These are phyloP conservation scores for Spondyliosoma cantharus DNA, from an alignment of 2,797 vertebrate genomes.

Conservation along the genomic window DNA sequence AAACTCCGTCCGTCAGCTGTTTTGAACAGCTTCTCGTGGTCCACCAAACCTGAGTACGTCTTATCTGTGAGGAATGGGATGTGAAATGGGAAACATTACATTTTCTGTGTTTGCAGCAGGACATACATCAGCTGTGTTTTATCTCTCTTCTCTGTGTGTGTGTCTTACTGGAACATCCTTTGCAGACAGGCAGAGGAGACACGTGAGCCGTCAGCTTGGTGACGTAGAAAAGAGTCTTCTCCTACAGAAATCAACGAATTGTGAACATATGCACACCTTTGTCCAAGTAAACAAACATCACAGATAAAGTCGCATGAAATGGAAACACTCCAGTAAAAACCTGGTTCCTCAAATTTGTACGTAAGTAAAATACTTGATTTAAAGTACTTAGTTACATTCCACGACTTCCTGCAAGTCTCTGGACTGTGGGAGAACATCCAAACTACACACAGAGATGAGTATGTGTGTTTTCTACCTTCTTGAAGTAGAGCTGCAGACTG, in stretches of 20 bases:
- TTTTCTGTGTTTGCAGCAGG: background rate
- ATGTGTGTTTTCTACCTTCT: conserved; percentile 81
- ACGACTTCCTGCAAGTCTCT: background rate
- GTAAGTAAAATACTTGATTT: background rate
- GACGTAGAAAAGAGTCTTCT: conserved; percentile 80
- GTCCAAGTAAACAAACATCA: background rate
- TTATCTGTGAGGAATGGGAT: conserved; percentile 74
- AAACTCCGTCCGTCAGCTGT: conserved; percentile 82
- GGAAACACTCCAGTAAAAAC: background rate
- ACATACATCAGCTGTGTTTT: background rate
- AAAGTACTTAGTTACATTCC: background rate
- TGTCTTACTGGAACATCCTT: conserved; percentile 71
- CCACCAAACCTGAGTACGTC: conserved; percentile 74
- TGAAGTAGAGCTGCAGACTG: conserved; percentile 86
- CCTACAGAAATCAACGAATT: conserved; percentile 52
- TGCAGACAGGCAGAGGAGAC: conserved; percentile 79
- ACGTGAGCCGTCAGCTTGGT: conserved; percentile 76
- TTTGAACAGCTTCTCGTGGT: conserved; percentile 78
- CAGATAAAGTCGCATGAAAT: background rate
- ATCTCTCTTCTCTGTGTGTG: background rate
- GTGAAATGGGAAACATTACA: background rate
- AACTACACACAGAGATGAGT: background rate
- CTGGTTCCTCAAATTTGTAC: background rate
- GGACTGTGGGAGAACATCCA: background rate
- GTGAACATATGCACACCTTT: background rate